Evolutionary conservation across 2,797 vertebrate species (phyloP).

Genomic region (Artibeus lituratus): DNA sequence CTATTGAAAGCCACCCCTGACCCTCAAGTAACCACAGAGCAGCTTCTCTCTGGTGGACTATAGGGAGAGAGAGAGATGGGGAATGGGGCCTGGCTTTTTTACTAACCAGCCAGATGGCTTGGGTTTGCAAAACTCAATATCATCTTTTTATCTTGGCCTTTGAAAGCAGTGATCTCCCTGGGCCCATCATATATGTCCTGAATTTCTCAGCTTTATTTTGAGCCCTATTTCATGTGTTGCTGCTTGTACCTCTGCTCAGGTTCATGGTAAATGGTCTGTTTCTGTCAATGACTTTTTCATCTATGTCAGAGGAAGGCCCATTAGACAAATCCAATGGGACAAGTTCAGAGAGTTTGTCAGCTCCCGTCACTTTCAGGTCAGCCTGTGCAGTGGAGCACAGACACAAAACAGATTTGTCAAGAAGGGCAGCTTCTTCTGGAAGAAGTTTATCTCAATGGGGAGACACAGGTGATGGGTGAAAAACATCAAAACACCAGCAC

Average conservation of each 20-base stretch:
- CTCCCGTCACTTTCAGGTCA: constrained; percentile 52
- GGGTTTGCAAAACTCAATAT: neutral
- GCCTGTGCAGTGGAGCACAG: constrained; percentile 56
- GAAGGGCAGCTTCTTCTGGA: constrained; percentile 41
- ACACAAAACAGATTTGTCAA: constrained; percentile 62
- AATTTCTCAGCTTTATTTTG: constrained; percentile 30
- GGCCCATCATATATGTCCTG: neutral
- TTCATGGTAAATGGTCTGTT: constrained; percentile 55
- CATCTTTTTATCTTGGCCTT: neutral
- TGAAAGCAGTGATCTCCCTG: constrained; percentile 27
- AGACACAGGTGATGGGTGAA: neutral
- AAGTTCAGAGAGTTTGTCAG: constrained; percentile 72
- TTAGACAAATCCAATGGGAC: constrained; percentile 73
- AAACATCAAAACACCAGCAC: neutral
- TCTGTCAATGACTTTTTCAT: constrained; percentile 57
- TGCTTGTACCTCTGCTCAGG: constrained; percentile 42
- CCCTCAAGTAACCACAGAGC: neutral
- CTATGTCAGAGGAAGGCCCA: constrained; percentile 49
- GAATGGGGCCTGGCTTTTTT: neutral
- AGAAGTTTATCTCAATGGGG: constrained; percentile 61
- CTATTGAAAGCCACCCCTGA: neutral
- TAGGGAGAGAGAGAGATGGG: neutral
- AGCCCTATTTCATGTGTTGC: constrained; percentile 24
- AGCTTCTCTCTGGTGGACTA: neutral
- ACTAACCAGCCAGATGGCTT: neutral